Conservation (phyloP, 2,797 vertebrate genomes). For the Oceanodroma leucorhoa region DNA sequence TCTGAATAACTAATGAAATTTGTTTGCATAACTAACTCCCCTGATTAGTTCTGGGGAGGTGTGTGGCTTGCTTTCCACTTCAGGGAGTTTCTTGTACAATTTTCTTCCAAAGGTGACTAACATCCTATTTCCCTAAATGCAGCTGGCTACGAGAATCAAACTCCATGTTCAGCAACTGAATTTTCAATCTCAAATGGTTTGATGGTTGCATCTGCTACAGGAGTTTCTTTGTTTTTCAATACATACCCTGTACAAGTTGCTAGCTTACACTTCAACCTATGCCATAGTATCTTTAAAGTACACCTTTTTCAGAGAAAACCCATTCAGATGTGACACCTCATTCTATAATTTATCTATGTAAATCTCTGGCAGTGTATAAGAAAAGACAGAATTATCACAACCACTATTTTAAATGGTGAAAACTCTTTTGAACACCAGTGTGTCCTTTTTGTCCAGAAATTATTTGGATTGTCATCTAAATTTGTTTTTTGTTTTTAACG, state of each 20-base stretch:
- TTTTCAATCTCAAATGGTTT: slow-evolving; percentile 12
- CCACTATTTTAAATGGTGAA: neutral
- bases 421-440: neutral
- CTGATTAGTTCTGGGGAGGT: neutral
- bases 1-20: slow-evolving; percentile 31
- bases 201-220: neutral
- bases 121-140: neutral
- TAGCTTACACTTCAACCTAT: neutral
- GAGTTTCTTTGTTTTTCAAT: slow-evolving; percentile 17
- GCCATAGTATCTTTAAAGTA: neutral
- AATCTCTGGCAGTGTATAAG: neutral
- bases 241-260: neutral
- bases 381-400: neutral
- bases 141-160: neutral
- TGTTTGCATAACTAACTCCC: slow-evolving; percentile 11
- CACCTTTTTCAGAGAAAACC: neutral
- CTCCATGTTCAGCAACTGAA: neutral
- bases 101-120: neutral
- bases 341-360: neutral
- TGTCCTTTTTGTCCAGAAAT: neutral
- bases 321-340: neutral
- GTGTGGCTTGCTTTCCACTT: neutral
- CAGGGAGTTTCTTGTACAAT: neutral
- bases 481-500: neutral
- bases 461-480: neutral